These are phyloP conservation scores for Didymodactylos carnosus DNA, from an alignment of 2,888 invertebrate species.

Conservation along the genomic window DNA sequence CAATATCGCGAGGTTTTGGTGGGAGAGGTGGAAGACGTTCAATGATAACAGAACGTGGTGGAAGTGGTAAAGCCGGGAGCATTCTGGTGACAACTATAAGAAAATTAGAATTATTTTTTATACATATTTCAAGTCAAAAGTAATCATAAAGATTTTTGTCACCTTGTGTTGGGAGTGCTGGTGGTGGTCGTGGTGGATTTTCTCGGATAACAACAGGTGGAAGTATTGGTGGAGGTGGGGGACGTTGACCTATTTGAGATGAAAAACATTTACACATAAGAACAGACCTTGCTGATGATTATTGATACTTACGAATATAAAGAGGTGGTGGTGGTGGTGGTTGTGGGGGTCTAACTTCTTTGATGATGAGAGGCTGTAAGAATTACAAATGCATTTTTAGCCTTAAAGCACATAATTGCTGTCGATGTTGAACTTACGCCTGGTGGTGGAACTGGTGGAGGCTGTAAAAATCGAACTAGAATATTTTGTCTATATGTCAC, in stretches of 20 bases:
- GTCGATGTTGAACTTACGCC: no score
- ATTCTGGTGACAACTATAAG: not conserved
- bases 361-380: not conserved
- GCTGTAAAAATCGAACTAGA: no score
- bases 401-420: no score
- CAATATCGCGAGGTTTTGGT: not conserved
- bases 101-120: not conserved
- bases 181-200: slow-evolving; percentile 1
- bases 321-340: slow-evolving; percentile 1
- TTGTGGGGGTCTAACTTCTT: not conserved
- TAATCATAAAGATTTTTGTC: not conserved
- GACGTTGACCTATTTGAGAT: not conserved
- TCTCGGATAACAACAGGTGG: slow-evolving; percentile 10
- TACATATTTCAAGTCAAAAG: not conserved
- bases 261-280: not conserved
- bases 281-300: not conserved
- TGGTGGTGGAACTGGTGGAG: no score
- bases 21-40: not conserved
- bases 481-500: no score
- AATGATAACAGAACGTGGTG: not conserved
- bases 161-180: slow-evolving; percentile 5
- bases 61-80: not conserved
- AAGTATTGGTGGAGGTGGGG: not conserved
- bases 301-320: not conserved
- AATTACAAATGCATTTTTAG: no score